A percentile compares a stretch with the other conserved stretches of the same genome.
These are phyloP conservation scores for Lordiphosa andalusiaca DNA, from an alignment of 2,888 invertebrate species.

Conservation along the genomic window DNA sequence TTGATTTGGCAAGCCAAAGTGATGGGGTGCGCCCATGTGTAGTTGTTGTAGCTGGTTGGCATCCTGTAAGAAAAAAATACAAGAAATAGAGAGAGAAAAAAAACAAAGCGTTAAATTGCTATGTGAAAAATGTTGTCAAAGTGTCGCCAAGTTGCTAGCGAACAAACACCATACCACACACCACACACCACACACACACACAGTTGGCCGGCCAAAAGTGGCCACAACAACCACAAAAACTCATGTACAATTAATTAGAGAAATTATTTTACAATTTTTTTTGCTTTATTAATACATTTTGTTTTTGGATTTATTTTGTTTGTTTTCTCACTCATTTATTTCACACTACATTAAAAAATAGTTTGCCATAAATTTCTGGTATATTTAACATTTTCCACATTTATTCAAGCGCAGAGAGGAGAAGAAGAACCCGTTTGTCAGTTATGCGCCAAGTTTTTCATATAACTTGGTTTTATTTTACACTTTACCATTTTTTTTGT, in stretches of 20 bases:
- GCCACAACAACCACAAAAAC: slow-evolving; percentile 6
- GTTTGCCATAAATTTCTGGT: slow-evolving; percentile 62
- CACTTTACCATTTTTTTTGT: slow-evolving; percentile 16
- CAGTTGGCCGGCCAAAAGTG: slow-evolving; percentile 24
- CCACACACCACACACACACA: slow-evolving; percentile 16
- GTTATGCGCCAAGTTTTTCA: slow-evolving; percentile 55
- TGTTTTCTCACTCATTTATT: slow-evolving; percentile 22
- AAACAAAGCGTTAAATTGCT: slow-evolving; percentile 64
- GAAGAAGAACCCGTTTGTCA: slow-evolving; percentile 62
- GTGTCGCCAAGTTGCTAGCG: slow-evolving; percentile 20
- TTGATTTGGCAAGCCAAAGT: slow-evolving; percentile 31
- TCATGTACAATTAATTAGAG: slow-evolving; percentile 69
- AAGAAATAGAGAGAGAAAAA: slow-evolving; percentile 11
- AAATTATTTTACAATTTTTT: slow-evolving; percentile 60
- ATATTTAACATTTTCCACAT: slow-evolving; percentile 67
- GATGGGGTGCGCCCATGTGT: slow-evolving; percentile 33
- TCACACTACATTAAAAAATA: slow-evolving; percentile 56
- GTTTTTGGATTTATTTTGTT: slow-evolving; percentile 14
- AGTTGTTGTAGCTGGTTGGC: slow-evolving; percentile 40
- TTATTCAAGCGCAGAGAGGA: slow-evolving; percentile 53
- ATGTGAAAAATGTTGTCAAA: slow-evolving; percentile 59
- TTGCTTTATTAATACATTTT: slow-evolving; percentile 29
- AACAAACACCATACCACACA: slow-evolving; percentile 1
- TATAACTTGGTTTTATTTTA: slow-evolving; percentile 47
- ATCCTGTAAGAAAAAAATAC: slow-evolving; percentile 66